Percentiles rank a stretch among this genome's conserved stretches.
Evolutionary conservation across 2,113 vertebrate genomes (phyloP).

Genomic region (Paradoxurus hermaphroditus): DNA sequence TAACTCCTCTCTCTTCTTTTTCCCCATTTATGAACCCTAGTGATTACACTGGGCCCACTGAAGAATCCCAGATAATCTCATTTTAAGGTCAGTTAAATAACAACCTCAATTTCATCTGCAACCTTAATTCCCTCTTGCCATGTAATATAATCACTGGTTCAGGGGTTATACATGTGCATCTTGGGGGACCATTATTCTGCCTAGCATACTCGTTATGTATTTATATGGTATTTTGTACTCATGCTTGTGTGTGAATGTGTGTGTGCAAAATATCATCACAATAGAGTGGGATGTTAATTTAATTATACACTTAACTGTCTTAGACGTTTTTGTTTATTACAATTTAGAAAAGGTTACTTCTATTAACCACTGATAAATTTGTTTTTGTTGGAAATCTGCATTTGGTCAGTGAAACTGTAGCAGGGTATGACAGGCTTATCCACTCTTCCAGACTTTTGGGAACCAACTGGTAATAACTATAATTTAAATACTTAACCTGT

Average conservation of each 20-base stretch:
- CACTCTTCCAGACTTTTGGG: slow-evolving; percentile 5
- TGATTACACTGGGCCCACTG: neutral
- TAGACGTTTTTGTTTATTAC: neutral
- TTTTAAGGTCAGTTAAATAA: neutral
- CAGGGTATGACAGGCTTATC: neutral
- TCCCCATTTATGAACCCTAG: neutral
- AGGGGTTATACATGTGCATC: neutral
- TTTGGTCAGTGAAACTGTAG: slow-evolving; percentile 56
- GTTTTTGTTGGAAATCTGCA: slow-evolving; percentile 63
- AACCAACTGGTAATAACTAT: neutral
- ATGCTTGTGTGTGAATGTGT: neutral
- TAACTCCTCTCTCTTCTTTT: neutral
- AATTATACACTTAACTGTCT: neutral
- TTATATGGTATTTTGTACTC: neutral
- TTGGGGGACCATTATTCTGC: neutral
- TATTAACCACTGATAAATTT: slow-evolving; percentile 57
- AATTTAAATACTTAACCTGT: slow-evolving; percentile 37
- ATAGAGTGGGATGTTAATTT: neutral
- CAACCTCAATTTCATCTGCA: neutral
- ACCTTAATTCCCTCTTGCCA: neutral
- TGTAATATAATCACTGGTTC: neutral
- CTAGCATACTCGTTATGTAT: neutral
- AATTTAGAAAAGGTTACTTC: neutral
- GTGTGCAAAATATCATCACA: neutral
- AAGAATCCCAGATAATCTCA: neutral